phyloP scores from a whole-genome alignment of 2,797 vertebrate species.

The Darevskia nairensis region DNA sequence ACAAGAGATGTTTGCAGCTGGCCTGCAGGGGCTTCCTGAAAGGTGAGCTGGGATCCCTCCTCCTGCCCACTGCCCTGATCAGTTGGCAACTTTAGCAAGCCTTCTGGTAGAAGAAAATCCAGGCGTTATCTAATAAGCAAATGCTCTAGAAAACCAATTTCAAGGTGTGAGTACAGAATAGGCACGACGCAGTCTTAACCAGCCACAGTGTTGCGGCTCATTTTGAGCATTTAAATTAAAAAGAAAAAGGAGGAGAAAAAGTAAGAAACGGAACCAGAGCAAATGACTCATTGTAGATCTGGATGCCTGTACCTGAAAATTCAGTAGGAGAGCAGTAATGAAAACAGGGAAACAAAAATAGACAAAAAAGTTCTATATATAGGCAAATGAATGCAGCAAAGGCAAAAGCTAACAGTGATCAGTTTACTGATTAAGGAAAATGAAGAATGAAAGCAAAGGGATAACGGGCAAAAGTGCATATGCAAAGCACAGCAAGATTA shows the following conservation, averaged over 20 bases:
- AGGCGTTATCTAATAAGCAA: background rate
- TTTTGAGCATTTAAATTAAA: background rate
- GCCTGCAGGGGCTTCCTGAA: too few species aligned
- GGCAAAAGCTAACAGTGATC: constrained; percentile 7
- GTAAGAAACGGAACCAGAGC: background rate
- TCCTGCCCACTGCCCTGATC: background rate
- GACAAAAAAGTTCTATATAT: constrained; percentile 27
- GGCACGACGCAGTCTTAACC: background rate
- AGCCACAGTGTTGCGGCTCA: background rate
- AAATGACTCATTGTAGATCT: constrained; percentile 22
- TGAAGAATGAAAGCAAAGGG: background rate
- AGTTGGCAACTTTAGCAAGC: background rate
- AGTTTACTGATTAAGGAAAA: background rate
- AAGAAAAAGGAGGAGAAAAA: background rate
- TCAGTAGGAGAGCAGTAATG: constrained; percentile 1
- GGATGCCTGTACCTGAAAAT: constrained; percentile 15
- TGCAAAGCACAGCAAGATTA: background rate
- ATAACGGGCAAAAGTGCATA: background rate
- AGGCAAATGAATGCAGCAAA: constrained; percentile 30
- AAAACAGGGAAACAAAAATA: constrained; percentile 31
- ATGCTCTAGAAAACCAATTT: background rate
- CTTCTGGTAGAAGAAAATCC: background rate
- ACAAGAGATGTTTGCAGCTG: background rate
- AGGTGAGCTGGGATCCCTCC: background rate
- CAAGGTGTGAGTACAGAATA: constrained; percentile 11